Percentiles rank a stretch among this genome's conserved stretches.
Conservation (phyloP, 2,888 invertebrate genomes). For the Drosophila greeni region DNA sequence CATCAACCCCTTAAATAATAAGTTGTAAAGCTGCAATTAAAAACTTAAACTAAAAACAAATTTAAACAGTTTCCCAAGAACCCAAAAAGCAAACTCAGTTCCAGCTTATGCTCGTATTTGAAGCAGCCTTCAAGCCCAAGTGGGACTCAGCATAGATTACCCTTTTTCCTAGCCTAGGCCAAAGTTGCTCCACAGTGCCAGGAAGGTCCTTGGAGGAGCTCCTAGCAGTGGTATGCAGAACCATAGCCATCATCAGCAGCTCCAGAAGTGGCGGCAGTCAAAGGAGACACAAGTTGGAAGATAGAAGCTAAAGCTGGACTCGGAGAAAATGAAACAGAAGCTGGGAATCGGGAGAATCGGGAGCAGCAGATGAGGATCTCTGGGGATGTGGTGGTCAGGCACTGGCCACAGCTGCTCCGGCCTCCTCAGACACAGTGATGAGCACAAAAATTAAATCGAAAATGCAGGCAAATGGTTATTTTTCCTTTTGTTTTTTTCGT, state of each 20-base stretch:
- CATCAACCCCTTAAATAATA: too few relatives aligned
- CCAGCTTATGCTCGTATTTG: neutral
- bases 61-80: neutral
- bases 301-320: neutral
- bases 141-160: neutral
- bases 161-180: neutral
- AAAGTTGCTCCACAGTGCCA: slow-evolving; percentile 17
- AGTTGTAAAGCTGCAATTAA: neutral
- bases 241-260: slow-evolving; percentile 32
- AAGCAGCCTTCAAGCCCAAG: neutral
- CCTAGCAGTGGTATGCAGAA: slow-evolving; percentile 22
- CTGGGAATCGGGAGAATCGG: slow-evolving; percentile 1
- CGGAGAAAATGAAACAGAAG: slow-evolving; percentile 16
- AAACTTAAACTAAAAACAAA: neutral
- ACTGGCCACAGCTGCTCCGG: slow-evolving; percentile 36
- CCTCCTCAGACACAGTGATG: slow-evolving; percentile 49
- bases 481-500: slow-evolving; percentile 51
- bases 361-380: slow-evolving; percentile 22
- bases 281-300: slow-evolving; percentile 6
- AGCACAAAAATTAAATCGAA: slow-evolving; percentile 68
- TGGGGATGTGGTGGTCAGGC: slow-evolving; percentile 40
- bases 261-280: slow-evolving; percentile 18
- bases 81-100: neutral
- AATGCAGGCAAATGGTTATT: slow-evolving; percentile 66
- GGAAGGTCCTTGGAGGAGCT: slow-evolving; percentile 4